Percentiles rank a stretch among this genome's conserved stretches.
phyloP scores from a whole-genome alignment of 2,113 vertebrate species.

The Lathamus discolor region DNA sequence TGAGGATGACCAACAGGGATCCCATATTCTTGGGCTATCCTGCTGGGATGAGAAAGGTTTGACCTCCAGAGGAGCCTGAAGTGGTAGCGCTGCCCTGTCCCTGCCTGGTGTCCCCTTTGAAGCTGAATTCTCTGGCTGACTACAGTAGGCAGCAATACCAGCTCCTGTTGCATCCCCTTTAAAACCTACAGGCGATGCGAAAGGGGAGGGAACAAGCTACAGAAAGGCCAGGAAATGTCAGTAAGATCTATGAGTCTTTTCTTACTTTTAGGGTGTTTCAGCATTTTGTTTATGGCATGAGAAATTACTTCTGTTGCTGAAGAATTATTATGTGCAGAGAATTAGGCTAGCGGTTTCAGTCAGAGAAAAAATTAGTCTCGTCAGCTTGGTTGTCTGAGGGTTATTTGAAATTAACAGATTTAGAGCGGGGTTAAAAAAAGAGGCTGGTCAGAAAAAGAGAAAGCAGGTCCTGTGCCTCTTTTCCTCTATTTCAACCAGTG shows the following conservation, averaged over 20 bases:
- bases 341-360: not conserved
- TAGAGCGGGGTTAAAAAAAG: not conserved
- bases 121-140: not conserved
- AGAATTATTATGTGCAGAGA: not conserved
- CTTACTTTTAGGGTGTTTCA: not conserved
- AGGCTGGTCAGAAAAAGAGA: not conserved
- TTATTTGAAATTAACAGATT: not conserved
- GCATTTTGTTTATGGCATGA: not conserved
- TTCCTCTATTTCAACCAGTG: not conserved
- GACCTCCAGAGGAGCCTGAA: not conserved
- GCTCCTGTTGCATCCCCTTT: not conserved
- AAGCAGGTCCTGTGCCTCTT: not conserved
- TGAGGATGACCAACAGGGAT: fast-evolving
- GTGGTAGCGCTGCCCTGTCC: fast-evolving
- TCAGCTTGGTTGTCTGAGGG: not conserved
- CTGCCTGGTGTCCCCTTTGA: not conserved
- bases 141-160: not conserved
- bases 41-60: not conserved
- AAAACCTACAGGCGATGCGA: not conserved
- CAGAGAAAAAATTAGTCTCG: not conserved
- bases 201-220: not conserved
- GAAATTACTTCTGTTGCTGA: not conserved
- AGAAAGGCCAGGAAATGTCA: not conserved
- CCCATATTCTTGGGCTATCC: not conserved
- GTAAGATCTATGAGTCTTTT: not conserved